Evolutionary conservation across 2,113 vertebrate species (phyloP), one percentile per base, ranked within the genome.

Genomic region (Sarotherodon lohbergeri): DNA sequence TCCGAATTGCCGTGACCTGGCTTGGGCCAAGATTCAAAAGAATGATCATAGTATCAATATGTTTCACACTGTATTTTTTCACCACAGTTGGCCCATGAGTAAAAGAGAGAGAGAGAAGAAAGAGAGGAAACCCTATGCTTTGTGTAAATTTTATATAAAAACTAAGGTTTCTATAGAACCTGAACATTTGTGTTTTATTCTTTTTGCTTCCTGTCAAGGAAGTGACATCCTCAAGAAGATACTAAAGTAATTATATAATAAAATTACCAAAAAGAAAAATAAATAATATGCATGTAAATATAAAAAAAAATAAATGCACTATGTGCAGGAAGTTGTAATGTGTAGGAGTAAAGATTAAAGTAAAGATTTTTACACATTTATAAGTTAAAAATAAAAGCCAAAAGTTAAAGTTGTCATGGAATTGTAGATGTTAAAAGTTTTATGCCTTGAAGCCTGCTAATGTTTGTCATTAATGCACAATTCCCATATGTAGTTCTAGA

Each of bases 11-110:
- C 90, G 7, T 50, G 54, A 86, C 86, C 93, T 76, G 59, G 92
- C 92, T 93, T 92, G 83, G 80, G 82, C 92, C 91, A 90, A 90
- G 80, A 88, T 63, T 90, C 63, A 93, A 61, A 78, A 91, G 14
- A 78, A 19, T 50, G 71, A 29, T 90, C 5, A 29, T 22, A 22
- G 22, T 22, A 22, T 22, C 22, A 22, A 6, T 48, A 29, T 76
- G 24, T 48, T 93, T 94, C 90, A 93, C 76, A 73, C 83, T 88
- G 85, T 90, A 90, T 91, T 88, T 90, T 86, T 88, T 92, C 87
- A 85, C 88, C 88, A 93, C 94, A 95, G 95, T 94, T 96, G 92
- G 89, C 90, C 27, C 84, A 89, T 52, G 81, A 87, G 78, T 76
- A 88, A 57, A 68, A 22, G 24, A 78, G 52, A 78, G 24, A 41